Conservation (phyloP, 2,113 vertebrate species). For the Orthonyx spaldingii region DNA sequence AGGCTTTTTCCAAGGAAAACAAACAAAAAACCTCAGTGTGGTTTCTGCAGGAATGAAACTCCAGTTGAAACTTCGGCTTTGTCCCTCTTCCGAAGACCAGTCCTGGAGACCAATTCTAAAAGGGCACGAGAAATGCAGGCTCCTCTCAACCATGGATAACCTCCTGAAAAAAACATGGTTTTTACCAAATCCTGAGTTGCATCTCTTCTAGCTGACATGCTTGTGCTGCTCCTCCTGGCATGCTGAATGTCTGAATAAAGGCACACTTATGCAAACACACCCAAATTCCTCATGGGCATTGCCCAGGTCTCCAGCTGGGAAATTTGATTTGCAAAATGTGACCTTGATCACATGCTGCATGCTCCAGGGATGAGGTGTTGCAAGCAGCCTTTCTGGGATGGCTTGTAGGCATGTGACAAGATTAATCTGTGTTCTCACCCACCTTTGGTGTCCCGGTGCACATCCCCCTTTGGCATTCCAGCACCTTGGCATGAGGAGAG, state of each 20-base stretch:
- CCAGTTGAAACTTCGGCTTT: not conserved
- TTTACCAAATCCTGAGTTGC: not conserved
- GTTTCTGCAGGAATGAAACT: not conserved
- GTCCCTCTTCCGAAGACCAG: not conserved
- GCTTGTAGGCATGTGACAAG: not conserved
- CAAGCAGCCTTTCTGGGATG: not conserved
- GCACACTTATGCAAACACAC: not conserved
- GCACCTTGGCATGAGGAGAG: not conserved
- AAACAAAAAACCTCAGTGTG: not conserved
- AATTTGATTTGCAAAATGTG: not conserved
- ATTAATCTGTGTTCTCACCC: not conserved
- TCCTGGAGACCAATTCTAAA: not conserved
- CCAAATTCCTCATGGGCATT: not conserved
- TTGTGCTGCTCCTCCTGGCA: not conserved
- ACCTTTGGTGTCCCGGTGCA: not conserved
- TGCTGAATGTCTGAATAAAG: not conserved
- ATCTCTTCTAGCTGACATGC: not conserved
- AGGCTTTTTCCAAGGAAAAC: constrained; percentile 20
- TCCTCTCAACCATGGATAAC: not conserved
- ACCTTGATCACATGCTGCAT: not conserved
- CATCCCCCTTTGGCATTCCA: not conserved
- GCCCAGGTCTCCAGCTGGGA: not conserved
- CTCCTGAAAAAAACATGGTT: not conserved
- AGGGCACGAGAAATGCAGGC: not conserved
- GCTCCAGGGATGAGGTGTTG: not conserved